Evolutionary conservation across 2,888 invertebrate species (phyloP).

Genomic region (Dyspetes luteomarginatus): DNA sequence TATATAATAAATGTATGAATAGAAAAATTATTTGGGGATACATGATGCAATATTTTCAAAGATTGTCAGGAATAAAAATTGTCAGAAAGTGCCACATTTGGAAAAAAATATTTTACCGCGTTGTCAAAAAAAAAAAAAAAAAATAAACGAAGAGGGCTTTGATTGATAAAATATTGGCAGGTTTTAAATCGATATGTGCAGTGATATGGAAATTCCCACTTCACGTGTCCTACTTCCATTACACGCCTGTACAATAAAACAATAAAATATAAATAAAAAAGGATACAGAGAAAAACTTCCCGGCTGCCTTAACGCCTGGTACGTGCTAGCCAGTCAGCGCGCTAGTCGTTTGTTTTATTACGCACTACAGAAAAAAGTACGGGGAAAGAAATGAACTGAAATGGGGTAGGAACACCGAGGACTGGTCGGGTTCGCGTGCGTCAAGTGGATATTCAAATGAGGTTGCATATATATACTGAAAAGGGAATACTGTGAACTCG

Average conservation of each 20-base stretch:
- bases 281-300: neutral
- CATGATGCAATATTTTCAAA: neutral
- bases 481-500: constrained; percentile 21
- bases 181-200: neutral
- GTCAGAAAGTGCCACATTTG: neutral
- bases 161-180: neutral
- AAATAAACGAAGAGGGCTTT: neutral
- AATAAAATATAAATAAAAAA: constrained; percentile 21
- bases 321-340: constrained; percentile 21
- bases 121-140: neutral
- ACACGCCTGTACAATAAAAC: neutral
- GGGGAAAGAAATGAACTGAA: constrained; percentile 40
- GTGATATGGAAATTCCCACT: neutral
- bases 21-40: neutral
- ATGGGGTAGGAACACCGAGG: constrained; percentile 13
- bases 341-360: constrained; percentile 46
- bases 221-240: neutral
- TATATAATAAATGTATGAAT: neutral
- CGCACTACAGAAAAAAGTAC: constrained; percentile 41
- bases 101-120: neutral
- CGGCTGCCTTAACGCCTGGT: neutral
- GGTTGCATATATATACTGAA: constrained; percentile 7
- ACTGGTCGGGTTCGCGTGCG: constrained; percentile 28
- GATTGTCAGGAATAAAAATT: neutral
- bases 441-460: constrained; percentile 51